These are phyloP conservation scores for Cephalopterus ornatus DNA, from an alignment of 2,113 vertebrate genomes.

Conservation along the genomic window DNA sequence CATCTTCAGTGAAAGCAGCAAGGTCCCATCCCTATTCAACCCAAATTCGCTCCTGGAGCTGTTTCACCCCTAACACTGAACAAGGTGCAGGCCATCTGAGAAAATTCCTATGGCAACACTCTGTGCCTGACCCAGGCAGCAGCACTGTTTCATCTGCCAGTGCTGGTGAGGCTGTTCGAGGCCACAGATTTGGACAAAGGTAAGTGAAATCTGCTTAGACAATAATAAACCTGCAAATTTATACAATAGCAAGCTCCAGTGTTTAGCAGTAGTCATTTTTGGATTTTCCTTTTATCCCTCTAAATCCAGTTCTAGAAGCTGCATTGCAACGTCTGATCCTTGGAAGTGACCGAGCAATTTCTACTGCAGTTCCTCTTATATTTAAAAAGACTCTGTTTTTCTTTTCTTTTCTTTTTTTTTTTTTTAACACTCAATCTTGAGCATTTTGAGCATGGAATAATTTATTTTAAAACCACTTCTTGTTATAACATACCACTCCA, in stretches of 20 bases:
- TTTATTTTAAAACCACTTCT: background rate
- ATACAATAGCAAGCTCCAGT: background rate
- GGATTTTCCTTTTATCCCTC: background rate
- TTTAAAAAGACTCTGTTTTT: background rate
- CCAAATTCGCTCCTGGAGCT: background rate
- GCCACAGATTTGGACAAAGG: background rate
- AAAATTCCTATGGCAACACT: background rate
- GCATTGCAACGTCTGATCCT: background rate
- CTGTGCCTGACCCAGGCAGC: background rate
- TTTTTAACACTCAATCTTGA: background rate
- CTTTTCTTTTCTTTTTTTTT: background rate
- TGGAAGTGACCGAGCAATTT: background rate
- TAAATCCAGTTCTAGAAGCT: background rate
- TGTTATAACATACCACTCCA: background rate
- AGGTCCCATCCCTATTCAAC: background rate
- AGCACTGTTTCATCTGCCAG: background rate
- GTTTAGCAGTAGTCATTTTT: background rate
- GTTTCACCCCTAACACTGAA: background rate
- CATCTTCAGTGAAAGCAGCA: background rate
- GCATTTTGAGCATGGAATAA: background rate
- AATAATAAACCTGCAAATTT: background rate
- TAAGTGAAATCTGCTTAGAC: background rate
- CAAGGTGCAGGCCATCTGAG: accelerated
- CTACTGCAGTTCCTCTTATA: background rate
- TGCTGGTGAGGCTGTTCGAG: background rate